A percentile compares a stretch with the other conserved stretches of the same genome.
phyloP scores from a whole-genome alignment of 2,113 vertebrate species.

The Parotia lawesii region DNA sequence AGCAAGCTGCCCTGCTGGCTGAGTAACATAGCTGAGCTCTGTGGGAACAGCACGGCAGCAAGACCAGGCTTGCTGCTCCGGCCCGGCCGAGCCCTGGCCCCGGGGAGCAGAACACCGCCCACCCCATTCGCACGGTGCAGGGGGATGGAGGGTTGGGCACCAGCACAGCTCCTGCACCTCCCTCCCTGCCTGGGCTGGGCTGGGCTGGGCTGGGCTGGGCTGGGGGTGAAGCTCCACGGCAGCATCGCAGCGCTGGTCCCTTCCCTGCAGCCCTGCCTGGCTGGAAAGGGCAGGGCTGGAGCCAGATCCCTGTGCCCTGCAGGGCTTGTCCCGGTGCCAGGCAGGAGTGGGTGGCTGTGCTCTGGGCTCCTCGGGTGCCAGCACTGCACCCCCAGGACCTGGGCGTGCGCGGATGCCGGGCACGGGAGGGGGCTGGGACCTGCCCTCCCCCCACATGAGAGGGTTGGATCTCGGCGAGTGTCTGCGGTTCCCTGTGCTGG shows the following conservation, averaged over 20 bases:
- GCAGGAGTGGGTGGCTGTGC: constrained; percentile 26
- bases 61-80: constrained; percentile 66
- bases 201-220: neutral
- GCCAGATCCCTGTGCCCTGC: neutral
- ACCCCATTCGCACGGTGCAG: constrained; percentile 56
- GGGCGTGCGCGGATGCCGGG: neutral
- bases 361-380: neutral
- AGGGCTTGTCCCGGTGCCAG: neutral
- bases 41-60: constrained; percentile 64
- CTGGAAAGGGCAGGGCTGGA: constrained; percentile 25
- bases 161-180: neutral
- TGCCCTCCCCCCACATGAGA: neutral
- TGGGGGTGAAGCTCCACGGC: neutral
- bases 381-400: neutral
- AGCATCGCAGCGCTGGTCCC: neutral
- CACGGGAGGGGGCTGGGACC: neutral
- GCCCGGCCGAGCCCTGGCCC: constrained; percentile 62
- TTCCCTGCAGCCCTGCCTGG: neutral
- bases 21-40: constrained; percentile 55
- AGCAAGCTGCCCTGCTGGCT: constrained; percentile 64
- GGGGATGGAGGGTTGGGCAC: neutral
- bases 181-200: neutral
- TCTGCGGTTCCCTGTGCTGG: constrained; percentile 17
- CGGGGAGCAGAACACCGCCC: constrained; percentile 3
- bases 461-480: neutral